These are phyloP conservation scores for Lophius piscatorius DNA, from an alignment of 2,113 vertebrate genomes.

Conservation along the genomic window DNA sequence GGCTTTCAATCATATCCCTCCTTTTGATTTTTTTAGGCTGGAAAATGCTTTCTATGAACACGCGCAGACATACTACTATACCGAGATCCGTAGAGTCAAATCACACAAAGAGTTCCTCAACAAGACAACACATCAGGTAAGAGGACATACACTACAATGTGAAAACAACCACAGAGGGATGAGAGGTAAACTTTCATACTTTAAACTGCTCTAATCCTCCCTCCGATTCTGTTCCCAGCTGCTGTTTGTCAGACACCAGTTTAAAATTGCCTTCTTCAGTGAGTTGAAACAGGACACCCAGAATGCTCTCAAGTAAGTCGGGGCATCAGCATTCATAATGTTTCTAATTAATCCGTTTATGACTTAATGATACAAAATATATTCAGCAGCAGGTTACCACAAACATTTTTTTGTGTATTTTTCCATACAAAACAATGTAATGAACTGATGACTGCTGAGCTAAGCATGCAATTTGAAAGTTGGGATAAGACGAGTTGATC, in stretches of 20 bases:
- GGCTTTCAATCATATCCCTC: neutral
- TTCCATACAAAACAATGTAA: no score
- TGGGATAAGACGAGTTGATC: no score
- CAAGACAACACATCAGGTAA: slow-evolving; percentile 98
- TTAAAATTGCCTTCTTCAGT: slow-evolving; percentile 98
- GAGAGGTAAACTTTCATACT: neutral
- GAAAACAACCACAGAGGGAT: neutral
- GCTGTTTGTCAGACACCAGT: slow-evolving; percentile 98
- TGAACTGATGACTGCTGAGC: no score
- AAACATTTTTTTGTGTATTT: neutral
- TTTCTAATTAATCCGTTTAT: neutral
- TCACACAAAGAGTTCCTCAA: slow-evolving; percentile 99
- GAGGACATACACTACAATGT: neutral
- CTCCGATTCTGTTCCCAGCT: slow-evolving; percentile 78
- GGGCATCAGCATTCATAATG: neutral
- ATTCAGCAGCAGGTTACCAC: neutral
- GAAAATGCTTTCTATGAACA: slow-evolving; percentile 99
- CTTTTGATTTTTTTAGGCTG: slow-evolving; percentile 78
- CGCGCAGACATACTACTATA: slow-evolving; percentile 97
- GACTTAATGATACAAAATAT: neutral
- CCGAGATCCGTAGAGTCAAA: slow-evolving; percentile 94
- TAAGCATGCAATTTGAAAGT: neutral
- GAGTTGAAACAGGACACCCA: slow-evolving; percentile 98
- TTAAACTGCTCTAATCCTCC: neutral
- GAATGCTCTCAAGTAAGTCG: slow-evolving; percentile 95